These are phyloP conservation scores for Astropecten irregularis DNA, from an alignment of 53 echinoderm and acorn worm genomes.

Conservation along the genomic window DNA sequence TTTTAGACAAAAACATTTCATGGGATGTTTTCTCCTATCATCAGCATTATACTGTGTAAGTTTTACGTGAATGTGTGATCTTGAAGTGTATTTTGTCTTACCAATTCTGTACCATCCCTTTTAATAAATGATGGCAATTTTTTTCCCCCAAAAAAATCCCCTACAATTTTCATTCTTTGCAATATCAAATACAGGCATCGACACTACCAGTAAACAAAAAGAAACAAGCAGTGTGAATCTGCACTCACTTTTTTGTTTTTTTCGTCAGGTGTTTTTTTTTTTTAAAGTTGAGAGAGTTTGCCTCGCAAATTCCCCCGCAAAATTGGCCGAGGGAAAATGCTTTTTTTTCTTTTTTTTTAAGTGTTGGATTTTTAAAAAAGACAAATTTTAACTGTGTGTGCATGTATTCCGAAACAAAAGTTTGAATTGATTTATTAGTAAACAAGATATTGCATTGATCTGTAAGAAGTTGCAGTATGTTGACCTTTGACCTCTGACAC, in stretches of 20 bases:
- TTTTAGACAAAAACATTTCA: too few species aligned
- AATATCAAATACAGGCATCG: too few species aligned
- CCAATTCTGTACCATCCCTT: too few species aligned
- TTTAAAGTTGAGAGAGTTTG: slow-evolving; percentile 66
- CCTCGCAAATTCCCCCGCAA: slow-evolving; percentile 51
- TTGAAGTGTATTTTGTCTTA: too few species aligned
- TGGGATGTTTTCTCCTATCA: too few species aligned
- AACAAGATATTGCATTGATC: neutral
- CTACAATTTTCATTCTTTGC: too few species aligned
- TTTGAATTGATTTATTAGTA: slow-evolving; percentile 12
- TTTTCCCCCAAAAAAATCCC: too few species aligned
- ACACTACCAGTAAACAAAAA: too few species aligned
- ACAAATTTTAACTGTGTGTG: slow-evolving; percentile 14
- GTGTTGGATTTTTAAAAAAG: slow-evolving; percentile 3
- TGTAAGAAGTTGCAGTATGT: neutral
- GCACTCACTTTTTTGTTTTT: slow-evolving; percentile 6
- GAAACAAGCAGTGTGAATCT: too few species aligned
- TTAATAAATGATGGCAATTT: too few species aligned
- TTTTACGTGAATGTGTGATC: too few species aligned
- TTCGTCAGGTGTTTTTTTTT: slow-evolving; percentile 29
- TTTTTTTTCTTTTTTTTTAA: neutral
- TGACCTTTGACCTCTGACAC: neutral
- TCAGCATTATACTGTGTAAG: too few species aligned
- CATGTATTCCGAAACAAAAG: neutral
- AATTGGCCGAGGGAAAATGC: slow-evolving; percentile 10